Evolutionary conservation across 1,140 invertebrate species (phyloP), one percentile per base, ranked within the genome.

Genomic region (Physella acuta): DNA sequence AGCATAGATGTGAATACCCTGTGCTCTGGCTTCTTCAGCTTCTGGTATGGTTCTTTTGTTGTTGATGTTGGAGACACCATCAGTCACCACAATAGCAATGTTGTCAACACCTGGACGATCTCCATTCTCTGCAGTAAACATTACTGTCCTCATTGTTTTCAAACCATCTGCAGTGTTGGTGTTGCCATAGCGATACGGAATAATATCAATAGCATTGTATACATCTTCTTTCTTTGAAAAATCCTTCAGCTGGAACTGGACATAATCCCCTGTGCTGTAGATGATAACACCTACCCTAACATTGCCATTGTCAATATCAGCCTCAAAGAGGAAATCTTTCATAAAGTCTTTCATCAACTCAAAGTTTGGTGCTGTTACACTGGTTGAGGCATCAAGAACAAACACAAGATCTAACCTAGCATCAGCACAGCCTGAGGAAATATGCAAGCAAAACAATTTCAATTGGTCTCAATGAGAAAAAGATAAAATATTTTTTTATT

Each of bases 121-220:
- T 2, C 81, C 81, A 62, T 72, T 71, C 8, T 24, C 37, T 26
- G 24, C 17, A 20, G 71, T 75, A 66, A 75, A 81, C 68, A 76
- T 73, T 31, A 72, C 33, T 16, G 72, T 71, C 11, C 72, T 65
- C 74, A 75, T 76, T 36, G 58, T 74, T 24, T 75, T 66, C 0
- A 80, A 51, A 34, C 70, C 78, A 62, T 71, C 77, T 33, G 74
- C 73, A 26, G 77, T 80, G 61, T 80, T 77, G 36, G 79, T 78
- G 58, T 74, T 77, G 5, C 79, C 79, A 66, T 74, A 71, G 4
- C 31, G 52, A 59, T 79, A 80, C 1, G 76, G 73, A 37, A 79
- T 55, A 28, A 14, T 24, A 55, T 55, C 52, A n/a, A 55, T 55
- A 24, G 52, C 52, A 55, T 55, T 55, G 52, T n/a, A 56, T 1